Conservation (phyloP, 2,113 vertebrate species). For the Leptosomus discolor region DNA sequence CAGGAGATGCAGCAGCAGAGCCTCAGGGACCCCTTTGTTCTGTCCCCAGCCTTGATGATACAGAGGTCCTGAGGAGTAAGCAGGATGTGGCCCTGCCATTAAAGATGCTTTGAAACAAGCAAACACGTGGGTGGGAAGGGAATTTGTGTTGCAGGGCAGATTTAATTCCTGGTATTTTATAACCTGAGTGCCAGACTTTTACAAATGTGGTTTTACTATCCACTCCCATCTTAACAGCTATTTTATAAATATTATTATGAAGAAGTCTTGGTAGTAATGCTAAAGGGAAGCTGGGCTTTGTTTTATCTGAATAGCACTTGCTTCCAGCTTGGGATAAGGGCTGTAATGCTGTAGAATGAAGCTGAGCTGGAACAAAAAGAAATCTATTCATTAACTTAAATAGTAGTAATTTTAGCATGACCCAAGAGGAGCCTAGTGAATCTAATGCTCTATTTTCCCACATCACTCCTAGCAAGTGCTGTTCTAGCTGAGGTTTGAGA, state of each 20-base stretch:
- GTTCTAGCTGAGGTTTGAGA: slow-evolving; percentile 38
- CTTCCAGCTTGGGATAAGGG: slow-evolving; percentile 36
- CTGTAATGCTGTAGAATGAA: slow-evolving; percentile 36
- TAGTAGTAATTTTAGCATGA: slow-evolving; percentile 64
- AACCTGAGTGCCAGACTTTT: not conserved
- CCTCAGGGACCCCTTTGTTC: not conserved
- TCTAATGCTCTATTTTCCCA: slow-evolving; percentile 61
- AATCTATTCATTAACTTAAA: slow-evolving; percentile 61
- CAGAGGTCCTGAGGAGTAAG: not conserved
- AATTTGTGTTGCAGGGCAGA: not conserved
- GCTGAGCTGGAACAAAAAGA: slow-evolving; percentile 53
- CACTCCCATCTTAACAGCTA: slow-evolving; percentile 48
- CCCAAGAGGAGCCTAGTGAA: slow-evolving; percentile 54
- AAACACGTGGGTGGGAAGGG: not conserved
- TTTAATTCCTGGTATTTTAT: slow-evolving; percentile 30
- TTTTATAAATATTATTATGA: slow-evolving; percentile 65
- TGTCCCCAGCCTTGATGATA: not conserved
- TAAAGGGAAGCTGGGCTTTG: slow-evolving; percentile 45
- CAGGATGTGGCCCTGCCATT: not conserved
- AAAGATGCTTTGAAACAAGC: not conserved
- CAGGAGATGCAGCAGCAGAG: not conserved
- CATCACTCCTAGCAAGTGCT: slow-evolving; percentile 48
- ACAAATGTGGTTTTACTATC: slow-evolving; percentile 1
- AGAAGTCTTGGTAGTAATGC: slow-evolving; percentile 37
- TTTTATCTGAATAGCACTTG: slow-evolving; percentile 45